Evolutionary conservation across 2,113 vertebrate genomes (phyloP).

Genomic region (Choloepus hoffmanni): DNA sequence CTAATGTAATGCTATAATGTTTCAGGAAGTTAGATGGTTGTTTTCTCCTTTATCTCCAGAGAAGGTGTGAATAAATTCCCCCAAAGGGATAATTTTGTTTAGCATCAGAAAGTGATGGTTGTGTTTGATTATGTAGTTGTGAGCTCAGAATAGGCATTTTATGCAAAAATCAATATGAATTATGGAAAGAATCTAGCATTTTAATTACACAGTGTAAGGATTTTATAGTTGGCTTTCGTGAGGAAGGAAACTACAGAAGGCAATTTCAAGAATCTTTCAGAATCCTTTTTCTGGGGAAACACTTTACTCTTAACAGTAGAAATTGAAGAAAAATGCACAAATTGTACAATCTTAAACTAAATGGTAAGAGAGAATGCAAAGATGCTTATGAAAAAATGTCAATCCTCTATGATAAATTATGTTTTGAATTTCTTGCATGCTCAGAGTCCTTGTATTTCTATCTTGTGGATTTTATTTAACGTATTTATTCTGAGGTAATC

Average conservation of each 20-base stretch:
- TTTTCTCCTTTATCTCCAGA: conserved; percentile 75
- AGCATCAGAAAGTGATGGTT: conserved; percentile 79
- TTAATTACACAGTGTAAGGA: conserved; percentile 77
- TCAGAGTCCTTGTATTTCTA: conserved; percentile 63
- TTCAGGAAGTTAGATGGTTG: conserved; percentile 75
- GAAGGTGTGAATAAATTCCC: conserved; percentile 78
- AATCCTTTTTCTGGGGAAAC: conserved; percentile 68
- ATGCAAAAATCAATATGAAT: conserved; percentile 86
- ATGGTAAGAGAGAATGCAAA: conserved; percentile 76
- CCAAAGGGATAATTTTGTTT: conserved; percentile 82
- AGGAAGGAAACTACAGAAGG: conserved; percentile 73
- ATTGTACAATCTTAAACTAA: conserved; percentile 77
- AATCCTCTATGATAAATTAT: conserved; percentile 61
- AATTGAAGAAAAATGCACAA: conserved; percentile 69
- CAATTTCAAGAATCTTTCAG: conserved; percentile 74
- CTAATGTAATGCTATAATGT: conserved; percentile 71
- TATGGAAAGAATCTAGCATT: conserved; percentile 81
- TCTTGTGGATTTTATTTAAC: conserved; percentile 74
- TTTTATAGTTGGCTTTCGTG: conserved; percentile 77
- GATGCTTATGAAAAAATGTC: conserved; percentile 62
- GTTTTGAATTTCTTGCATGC: conserved; percentile 46
- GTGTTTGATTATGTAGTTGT: conserved; percentile 81
- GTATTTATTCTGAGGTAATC: conserved; percentile 85
- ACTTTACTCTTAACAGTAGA: conserved; percentile 18
- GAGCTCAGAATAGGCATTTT: conserved; percentile 81